These are phyloP conservation scores for mouse (Mus musculus) DNA, from an alignment of 2,113 vertebrate genomes.

Conservation along the genomic window DNA sequence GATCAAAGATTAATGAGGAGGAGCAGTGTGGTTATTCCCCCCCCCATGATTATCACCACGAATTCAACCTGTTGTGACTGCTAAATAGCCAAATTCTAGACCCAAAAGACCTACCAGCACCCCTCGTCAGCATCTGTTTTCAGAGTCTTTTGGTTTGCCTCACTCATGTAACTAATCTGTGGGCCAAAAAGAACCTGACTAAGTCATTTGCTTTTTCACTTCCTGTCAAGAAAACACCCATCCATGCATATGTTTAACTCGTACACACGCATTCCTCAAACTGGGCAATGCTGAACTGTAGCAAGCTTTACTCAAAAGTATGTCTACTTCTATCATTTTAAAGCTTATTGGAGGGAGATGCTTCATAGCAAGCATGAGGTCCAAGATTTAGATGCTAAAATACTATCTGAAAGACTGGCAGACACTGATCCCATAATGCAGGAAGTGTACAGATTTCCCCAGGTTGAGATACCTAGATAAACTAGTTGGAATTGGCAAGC, in stretches of 20 bases:
- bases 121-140: background rate
- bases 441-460: background rate
- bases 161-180: background rate
- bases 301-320: background rate
- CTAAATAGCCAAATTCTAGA: background rate
- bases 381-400: background rate
- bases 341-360: background rate
- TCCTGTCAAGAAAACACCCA: background rate
- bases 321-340: conserved; percentile 13
- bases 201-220: background rate
- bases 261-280: background rate
- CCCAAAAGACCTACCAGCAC: background rate
- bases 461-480: background rate
- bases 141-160: background rate
- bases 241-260: background rate
- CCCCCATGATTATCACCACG: background rate
- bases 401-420: background rate
- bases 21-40: background rate
- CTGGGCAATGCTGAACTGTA: background rate
- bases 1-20: conserved; percentile 11
- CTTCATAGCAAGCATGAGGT: background rate
- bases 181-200: background rate
- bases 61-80: background rate
- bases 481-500: too few species aligned
- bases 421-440: background rate